Conservation (phyloP, 2,888 invertebrate genomes). For the Diarsia brunnea region DNA sequence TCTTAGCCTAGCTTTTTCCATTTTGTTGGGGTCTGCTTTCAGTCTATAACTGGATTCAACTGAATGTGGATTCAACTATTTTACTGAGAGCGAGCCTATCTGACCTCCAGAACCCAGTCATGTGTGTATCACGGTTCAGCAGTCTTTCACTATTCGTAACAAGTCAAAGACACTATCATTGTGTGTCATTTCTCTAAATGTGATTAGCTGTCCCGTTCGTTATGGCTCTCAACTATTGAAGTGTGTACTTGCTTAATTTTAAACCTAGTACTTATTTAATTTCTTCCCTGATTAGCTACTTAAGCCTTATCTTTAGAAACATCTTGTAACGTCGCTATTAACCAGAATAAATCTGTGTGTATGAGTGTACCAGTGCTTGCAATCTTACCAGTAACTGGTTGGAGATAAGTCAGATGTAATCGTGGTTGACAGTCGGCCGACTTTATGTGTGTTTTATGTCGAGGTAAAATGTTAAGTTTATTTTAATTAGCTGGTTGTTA, state of each 20-base stretch:
- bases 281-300: constrained; percentile 8
- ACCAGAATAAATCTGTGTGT: constrained; percentile 29
- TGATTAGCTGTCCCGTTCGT: background rate
- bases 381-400: constrained; percentile 42
- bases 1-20: background rate
- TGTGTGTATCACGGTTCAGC: background rate
- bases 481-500: constrained; percentile 53
- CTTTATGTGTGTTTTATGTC: constrained; percentile 44
- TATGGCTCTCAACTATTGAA: background rate
- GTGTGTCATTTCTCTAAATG: background rate
- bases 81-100: background rate
- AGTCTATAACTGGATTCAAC: background rate
- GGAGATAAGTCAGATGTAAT: constrained; percentile 48
- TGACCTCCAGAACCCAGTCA: background rate
- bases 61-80: background rate
- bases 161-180: background rate
- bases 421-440: constrained; percentile 46
- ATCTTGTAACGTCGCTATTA: constrained; percentile 35
- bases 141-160: background rate
- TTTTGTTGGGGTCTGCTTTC: background rate
- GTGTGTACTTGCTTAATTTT: background rate
- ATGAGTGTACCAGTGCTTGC: constrained; percentile 31
- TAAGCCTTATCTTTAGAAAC: constrained; percentile 20
- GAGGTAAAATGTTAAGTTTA: constrained; percentile 44
- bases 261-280: background rate